Conservation (phyloP, 2,888 invertebrate species). For the Aromia moschata region DNA sequence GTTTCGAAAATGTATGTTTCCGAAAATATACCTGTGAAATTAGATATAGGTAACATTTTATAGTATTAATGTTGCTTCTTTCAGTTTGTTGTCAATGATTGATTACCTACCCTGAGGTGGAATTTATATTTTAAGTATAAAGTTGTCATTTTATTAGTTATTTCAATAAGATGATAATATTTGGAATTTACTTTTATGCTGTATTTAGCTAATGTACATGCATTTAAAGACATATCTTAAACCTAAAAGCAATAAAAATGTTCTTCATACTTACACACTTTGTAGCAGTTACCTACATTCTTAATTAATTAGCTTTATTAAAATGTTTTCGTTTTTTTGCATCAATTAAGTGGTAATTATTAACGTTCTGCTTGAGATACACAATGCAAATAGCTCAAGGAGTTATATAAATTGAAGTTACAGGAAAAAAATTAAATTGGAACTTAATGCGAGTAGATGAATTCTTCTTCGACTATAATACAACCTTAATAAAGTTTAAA, state of each 20-base stretch:
- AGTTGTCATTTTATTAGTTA: too few relatives aligned
- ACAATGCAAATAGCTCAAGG: conserved; percentile 20
- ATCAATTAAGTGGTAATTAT: conserved; percentile 14
- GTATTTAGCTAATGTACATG: background rate
- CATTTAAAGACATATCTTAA: too few relatives aligned
- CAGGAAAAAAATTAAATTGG: background rate
- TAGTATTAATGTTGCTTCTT: too few relatives aligned
- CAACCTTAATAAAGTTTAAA: too few relatives aligned
- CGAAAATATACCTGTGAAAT: too few relatives aligned
- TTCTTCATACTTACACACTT: background rate
- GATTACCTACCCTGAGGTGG: too few relatives aligned
- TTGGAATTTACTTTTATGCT: background rate
- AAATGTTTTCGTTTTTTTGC: conserved; percentile 2
- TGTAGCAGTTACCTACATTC: background rate
- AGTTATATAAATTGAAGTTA: conserved; percentile 3
- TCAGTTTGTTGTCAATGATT: too few relatives aligned
- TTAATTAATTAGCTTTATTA: background rate
- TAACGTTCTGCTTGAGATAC: conserved; percentile 12
- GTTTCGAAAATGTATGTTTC: too few relatives aligned
- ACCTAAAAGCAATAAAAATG: too few relatives aligned
- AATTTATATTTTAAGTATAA: too few relatives aligned
- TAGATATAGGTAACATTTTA: too few relatives aligned
- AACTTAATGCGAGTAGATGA: background rate
- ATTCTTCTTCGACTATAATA: too few relatives aligned
- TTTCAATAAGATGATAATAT: background rate